Conservation (phyloP, 2,888 invertebrate genomes). For the Eurois occulta region DNA sequence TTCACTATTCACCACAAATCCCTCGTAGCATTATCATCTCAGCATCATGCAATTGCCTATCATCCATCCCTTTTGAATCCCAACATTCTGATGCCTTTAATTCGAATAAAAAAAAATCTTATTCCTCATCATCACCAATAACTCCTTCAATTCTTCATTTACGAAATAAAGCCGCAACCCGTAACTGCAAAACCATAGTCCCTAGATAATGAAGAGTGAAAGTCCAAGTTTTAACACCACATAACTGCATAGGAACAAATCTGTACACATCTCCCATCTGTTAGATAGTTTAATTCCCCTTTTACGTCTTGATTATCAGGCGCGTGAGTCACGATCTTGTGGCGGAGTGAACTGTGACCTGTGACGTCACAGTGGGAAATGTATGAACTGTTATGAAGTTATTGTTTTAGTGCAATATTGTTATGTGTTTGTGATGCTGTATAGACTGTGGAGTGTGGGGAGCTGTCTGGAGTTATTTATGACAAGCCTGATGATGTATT, state of each 20-base stretch:
- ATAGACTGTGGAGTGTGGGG: conserved; percentile 1
- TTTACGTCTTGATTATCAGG: conserved; percentile 73
- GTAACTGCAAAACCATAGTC: conserved; percentile 13
- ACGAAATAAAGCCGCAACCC: conserved; percentile 7
- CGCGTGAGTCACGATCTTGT: conserved; percentile 72
- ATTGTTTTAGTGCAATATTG: conserved; percentile 62
- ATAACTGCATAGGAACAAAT: conserved; percentile 67
- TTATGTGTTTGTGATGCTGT: conserved; percentile 26
- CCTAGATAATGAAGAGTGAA: conserved; percentile 57
- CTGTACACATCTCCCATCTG: conserved; percentile 66
- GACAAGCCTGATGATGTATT: not conserved
- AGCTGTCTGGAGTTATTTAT: not conserved
- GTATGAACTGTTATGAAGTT: conserved; percentile 65
- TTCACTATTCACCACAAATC: not conserved
- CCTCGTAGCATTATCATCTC: not conserved
- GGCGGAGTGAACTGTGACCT: conserved; percentile 73
- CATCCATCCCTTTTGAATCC: not conserved
- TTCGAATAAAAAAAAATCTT: not conserved
- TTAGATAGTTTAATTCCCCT: conserved; percentile 70
- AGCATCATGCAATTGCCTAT: not conserved
- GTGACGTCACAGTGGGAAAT: conserved; percentile 74
- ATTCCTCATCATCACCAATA: not conserved
- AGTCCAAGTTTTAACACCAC: conserved; percentile 67
- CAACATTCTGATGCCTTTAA: not conserved
- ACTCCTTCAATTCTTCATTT: not conserved